phyloP scores from a whole-genome alignment of 2,888 invertebrate species.

The Agonopterix heracliana region DNA sequence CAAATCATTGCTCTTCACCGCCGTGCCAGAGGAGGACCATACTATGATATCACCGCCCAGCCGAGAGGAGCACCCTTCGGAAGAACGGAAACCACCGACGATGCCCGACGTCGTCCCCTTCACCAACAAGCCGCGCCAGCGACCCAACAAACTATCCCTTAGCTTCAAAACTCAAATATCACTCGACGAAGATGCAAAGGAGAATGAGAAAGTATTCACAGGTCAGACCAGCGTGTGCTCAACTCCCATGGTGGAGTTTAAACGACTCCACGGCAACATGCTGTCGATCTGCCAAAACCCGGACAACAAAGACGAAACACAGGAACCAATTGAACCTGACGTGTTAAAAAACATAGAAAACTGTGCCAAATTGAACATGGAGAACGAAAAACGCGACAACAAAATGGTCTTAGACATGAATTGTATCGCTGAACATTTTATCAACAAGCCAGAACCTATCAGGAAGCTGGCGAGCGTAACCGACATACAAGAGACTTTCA shows the following conservation, averaged over 20 bases:
- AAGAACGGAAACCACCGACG: conserved; percentile 39
- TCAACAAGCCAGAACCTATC: conserved; percentile 65
- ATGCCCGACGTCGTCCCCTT: conserved; percentile 73
- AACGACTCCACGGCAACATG: conserved; percentile 82
- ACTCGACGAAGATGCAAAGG: conserved; percentile 73
- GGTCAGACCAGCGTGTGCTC: conserved; percentile 86
- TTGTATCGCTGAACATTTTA: conserved; percentile 65
- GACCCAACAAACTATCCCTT: conserved; percentile 77
- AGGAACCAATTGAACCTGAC: conserved; percentile 46
- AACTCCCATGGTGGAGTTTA: conserved; percentile 86
- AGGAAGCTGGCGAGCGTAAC: conserved; percentile 76
- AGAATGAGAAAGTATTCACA: conserved; percentile 56
- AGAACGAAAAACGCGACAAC: conserved; percentile 53
- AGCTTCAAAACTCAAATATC: conserved; percentile 75
- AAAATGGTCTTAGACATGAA: conserved; percentile 56
- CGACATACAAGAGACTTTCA: conserved; percentile 78
- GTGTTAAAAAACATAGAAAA: conserved; percentile 58
- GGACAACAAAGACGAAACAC: conserved; percentile 68
- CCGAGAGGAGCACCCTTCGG: conserved; percentile 32
- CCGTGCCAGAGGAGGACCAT: conserved; percentile 87
- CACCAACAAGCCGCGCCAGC: conserved; percentile 62
- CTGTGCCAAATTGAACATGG: conserved; percentile 40
- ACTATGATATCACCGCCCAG: conserved; percentile 66
- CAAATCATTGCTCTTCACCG: conserved; percentile 87
- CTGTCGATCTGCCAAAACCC: conserved; percentile 84